Evolutionary conservation across 2,888 invertebrate species (phyloP), one percentile per base, ranked within the genome.

Genomic region (Acrobasis repandana): DNA sequence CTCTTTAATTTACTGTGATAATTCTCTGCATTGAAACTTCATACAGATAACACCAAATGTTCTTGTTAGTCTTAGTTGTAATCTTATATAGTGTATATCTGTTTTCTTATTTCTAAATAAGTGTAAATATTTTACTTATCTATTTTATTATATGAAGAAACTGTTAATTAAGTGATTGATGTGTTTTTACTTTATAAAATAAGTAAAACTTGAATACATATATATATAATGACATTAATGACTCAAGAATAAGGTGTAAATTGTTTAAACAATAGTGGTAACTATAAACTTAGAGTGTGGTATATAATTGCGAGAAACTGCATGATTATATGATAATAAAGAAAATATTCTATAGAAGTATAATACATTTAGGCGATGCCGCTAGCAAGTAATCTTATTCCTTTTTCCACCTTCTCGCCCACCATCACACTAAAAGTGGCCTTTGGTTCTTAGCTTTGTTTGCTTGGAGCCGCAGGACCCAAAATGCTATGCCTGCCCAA

Each of bases 1-100:
- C 16, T 60, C 51, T 60, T 28, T 46, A 38, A 54, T 59, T 60
- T 52, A 47, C 60, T 60, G 60, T 60, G 60, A 60, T 60, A 60
- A 52, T 60, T 60, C n/a, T 46, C 46, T 60, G 43, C 51, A 52
- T 34, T 52, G 46, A 52, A 47, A 52, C 52, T 59, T 43, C 49
- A 59, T 38, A 60, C 51, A 52, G 48, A 46, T 34, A 58, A 58
- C 60, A 60, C 60, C 60, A 52, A 60, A 60, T 52, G 9, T 18
- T 57, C 10, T 48, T 28, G 6, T 28, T 28, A 28, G 28, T 28
- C 28, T 4, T 36, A 58, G 33, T 34, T 60, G n/a, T 59, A 51
- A n/a, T 10, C 38, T 15, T 47, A 33, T 33, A 9, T 47, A 57
- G 56, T 50, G 8, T 28, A 20, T 43, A 59, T 38, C 28, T 43